Evolutionary conservation across 2,797 vertebrate species (phyloP).

Genomic region (Myiothlypis chrysogaster): DNA sequence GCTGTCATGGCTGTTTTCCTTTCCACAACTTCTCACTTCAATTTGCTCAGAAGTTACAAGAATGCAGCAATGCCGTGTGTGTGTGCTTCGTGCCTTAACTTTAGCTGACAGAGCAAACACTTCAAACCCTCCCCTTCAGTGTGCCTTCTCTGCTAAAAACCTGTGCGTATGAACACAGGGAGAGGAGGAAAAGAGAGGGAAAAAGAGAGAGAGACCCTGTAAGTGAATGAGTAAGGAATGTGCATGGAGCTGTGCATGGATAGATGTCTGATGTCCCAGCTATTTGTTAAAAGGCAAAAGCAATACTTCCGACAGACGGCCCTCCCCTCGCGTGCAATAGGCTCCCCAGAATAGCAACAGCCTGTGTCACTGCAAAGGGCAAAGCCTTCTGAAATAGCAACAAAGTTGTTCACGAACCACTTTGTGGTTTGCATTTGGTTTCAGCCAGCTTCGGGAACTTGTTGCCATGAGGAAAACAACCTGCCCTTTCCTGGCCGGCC

Average conservation of each 20-base stretch:
- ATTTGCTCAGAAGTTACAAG: background rate
- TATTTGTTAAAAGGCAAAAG: constrained; percentile 61
- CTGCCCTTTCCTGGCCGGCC: background rate
- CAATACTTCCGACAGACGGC: constrained; percentile 58
- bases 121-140: background rate
- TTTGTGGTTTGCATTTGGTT: constrained; percentile 52
- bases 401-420: constrained; percentile 78
- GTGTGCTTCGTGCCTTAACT: background rate
- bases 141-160: background rate
- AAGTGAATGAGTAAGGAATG: constrained; percentile 1
- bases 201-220: background rate
- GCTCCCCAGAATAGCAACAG: constrained; percentile 81
- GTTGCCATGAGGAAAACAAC: constrained; percentile 63
- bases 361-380: constrained; percentile 80
- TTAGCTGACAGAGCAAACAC: background rate
- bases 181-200: background rate
- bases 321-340: constrained; percentile 78
- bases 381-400: constrained; percentile 82
- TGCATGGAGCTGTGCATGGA: background rate
- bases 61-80: background rate
- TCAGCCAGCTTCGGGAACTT: constrained; percentile 11
- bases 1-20: background rate
- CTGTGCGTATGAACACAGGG: background rate
- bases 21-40: background rate
- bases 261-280: constrained; percentile 41